Base-by-base conservation (phyloP, 1,140 invertebrate genomes). In the Tyrophagus putrescentiae region DNA sequence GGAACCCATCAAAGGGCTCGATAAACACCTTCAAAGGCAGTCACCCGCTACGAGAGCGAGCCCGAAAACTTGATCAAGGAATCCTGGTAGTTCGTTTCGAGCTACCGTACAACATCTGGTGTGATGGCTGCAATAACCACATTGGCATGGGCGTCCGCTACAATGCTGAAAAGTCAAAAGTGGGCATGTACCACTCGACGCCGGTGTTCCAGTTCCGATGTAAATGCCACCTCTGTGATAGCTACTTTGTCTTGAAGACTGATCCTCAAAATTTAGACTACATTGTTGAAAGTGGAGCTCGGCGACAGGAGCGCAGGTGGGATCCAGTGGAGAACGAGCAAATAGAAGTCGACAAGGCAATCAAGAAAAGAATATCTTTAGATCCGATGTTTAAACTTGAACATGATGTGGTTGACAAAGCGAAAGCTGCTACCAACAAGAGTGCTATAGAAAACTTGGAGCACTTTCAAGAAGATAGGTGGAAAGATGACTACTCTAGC, bases 31-130 rank as follows among this genome's bases (percentile, higher is more conserved):
- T 78, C 72, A 77, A 84, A 69, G 94, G 94, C 23, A 92, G 87
- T 18, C 95, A 98, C 81, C 91, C 95, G 0, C 73, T 98, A 27
- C 80, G 95, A 41, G 94, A 99, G 73, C 77, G 95, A 65, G 95
- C 93, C 1, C 75, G 84, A 23, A 98, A 98, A 75, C 76, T 98
- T 0, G 83, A 93, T 67, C 78, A 92, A 74, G 95, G 95, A 16
- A 98, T 99, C 64, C 80, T 98, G 34, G 93, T 98, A 48, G 97
- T 99, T 64, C 80, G 79, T 73, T 99, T 99, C 81, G 96, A 99
- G 76, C 95, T 99, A 92, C 96, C 96, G 1, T 99, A 94, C 68
- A 99, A 99, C 73, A 98, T 99, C 65, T 99, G 93, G 93, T 97
- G 93, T 68, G 84, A 92, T 53, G 93, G 93, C 29, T 99, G 96